Base-by-base conservation (phyloP, 2,888 invertebrate species). In the Harpalus rubripes region DNA sequence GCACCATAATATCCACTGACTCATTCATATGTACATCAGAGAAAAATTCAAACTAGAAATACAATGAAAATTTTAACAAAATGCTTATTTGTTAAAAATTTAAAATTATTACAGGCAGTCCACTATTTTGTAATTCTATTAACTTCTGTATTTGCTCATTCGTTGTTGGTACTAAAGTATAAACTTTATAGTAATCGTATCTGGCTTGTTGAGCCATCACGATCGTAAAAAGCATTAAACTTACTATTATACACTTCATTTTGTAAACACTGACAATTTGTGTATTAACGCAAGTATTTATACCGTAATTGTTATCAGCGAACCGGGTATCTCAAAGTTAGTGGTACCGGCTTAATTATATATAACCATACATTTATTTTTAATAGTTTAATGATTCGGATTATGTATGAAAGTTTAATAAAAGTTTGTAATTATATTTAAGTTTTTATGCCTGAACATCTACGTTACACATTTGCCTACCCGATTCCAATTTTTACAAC, bases 1-100 rank as follows among this genome's bases (percentile, higher is more conserved):
- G 90, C 0, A 95, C 94, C 94, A 95, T 94, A 1, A 95, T 89
- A 74, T 93, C 88, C 0, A 89, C 92, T 7, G 93, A 90, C 79
- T 90, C 90, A 81, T 90, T 90, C 1, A 91, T 90, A 87, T 1
- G 15, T 18, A 91, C 88, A 0, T 88, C 88, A 15, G 91, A 91
- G 93, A 93, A 93, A 87, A 92, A 92, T 65, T 86, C 86, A 72
- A 86, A 88, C 81, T 81, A 56, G 18, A 81, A 81, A 7, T 22
- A 59, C 15, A 52, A 74, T 26, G 7, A 76, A 56, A 63, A 10
- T 26, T 0, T n/a, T 68, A 8, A 32, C 12, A 39, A 68, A 15
- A 5, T 68, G n/a, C 6, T 39, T 39, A 39, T 15, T 16, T 15
- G 4, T 32, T 39, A 32, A 15, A n/a, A 15, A 39, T 39, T 7